These are phyloP conservation scores for Calycopis cecrops DNA, from an alignment of 1,140 invertebrate genomes.

Conservation along the genomic window DNA sequence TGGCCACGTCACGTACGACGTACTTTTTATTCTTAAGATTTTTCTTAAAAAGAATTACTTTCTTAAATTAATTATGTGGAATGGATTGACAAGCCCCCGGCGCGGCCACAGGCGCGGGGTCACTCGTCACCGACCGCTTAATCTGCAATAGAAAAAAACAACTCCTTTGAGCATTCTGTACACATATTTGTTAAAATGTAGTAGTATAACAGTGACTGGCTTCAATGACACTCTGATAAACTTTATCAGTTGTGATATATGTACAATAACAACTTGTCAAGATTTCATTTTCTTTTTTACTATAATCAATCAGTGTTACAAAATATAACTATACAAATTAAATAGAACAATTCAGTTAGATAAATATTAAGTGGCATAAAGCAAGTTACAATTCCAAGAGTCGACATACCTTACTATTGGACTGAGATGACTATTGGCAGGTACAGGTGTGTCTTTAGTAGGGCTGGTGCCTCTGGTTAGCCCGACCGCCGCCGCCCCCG, in stretches of 20 bases:
- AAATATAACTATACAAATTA: too few species aligned
- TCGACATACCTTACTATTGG: slow-evolving; percentile 56
- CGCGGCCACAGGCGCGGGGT: slow-evolving; percentile 33
- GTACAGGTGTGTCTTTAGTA: slow-evolving; percentile 76
- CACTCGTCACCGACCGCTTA: slow-evolving; percentile 66
- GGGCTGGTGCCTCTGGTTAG: slow-evolving; percentile 86
- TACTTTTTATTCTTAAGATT: slow-evolving; percentile 58
- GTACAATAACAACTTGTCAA: too few species aligned
- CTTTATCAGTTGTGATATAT: too few species aligned
- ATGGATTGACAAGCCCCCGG: slow-evolving; percentile 61
- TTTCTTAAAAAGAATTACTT: slow-evolving; percentile 61
- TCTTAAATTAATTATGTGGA: slow-evolving; percentile 70
- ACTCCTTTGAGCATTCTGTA: neutral
- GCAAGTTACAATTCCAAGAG: neutral
- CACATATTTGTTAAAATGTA: too few species aligned
- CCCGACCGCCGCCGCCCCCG: slow-evolving; percentile 77
- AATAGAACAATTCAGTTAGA: too few species aligned
- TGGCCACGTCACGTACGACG: slow-evolving; percentile 46
- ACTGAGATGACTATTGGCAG: slow-evolving; percentile 68
- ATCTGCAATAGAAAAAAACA: slow-evolving; percentile 44
- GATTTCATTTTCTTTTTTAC: too few species aligned
- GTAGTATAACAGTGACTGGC: too few species aligned
- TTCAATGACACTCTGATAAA: too few species aligned
- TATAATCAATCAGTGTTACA: too few species aligned
- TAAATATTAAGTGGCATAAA: neutral